A percentile compares a stretch with the other conserved stretches of the same genome.
Conservation (phyloP, 2,113 vertebrate species). For the Chunga burmeisteri region DNA sequence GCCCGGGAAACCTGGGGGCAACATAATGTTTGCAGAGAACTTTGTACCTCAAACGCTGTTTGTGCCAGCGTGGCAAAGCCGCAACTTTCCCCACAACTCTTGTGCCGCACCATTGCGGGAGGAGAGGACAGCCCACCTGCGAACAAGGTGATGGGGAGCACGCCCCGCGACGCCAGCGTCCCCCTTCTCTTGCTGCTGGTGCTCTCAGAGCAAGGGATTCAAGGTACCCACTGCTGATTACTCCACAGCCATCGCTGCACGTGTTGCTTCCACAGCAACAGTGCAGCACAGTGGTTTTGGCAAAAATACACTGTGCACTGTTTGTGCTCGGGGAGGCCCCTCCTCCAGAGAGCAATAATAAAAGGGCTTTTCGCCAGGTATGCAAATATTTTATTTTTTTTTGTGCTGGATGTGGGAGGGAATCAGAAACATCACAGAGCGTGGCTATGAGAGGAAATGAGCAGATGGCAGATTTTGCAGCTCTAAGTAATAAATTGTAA, state of each 20-base stretch:
- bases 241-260: accelerated
- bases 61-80: neutral
- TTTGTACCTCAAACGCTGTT: neutral
- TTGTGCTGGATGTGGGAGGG: neutral
- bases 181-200: neutral
- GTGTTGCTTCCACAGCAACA: accelerated
- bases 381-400: neutral
- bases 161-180: accelerated
- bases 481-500: neutral
- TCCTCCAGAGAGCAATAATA: neutral
- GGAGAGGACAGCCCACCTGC: too few relatives aligned
- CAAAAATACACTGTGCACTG: accelerated
- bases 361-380: neutral
- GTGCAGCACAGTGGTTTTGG: neutral
- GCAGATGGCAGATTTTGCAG: conserved; percentile 32
- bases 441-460: neutral
- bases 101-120: accelerated
- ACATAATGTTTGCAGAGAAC: neutral
- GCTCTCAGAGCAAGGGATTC: accelerated
- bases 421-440: neutral
- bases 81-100: neutral
- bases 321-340: neutral
- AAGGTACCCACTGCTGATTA: accelerated
- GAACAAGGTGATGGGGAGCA: accelerated
- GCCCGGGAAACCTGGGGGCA: accelerated